Conservation (phyloP, 2,888 invertebrate species). For the Drosophila dives region DNA sequence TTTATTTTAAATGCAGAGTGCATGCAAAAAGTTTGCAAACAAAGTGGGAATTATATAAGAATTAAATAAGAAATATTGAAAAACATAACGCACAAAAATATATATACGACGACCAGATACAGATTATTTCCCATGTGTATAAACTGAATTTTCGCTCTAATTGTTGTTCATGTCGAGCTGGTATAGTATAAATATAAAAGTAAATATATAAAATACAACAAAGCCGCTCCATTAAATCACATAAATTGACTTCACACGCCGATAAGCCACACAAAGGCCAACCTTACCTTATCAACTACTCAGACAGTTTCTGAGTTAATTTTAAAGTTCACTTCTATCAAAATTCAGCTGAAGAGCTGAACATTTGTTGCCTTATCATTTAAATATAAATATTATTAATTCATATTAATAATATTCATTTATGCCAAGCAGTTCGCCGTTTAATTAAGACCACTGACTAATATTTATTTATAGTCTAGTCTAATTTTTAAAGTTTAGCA, state of each 20-base stretch:
- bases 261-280: slow-evolving; percentile 7
- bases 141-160: background rate
- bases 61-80: background rate
- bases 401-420: too few relatives aligned
- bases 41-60: background rate
- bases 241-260: background rate
- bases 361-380: slow-evolving; percentile 10
- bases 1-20: slow-evolving; percentile 20
- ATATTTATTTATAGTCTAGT: background rate
- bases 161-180: background rate
- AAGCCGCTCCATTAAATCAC: background rate
- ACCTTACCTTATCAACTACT: slow-evolving; percentile 33
- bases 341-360: background rate
- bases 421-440: background rate
- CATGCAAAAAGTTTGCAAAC: background rate
- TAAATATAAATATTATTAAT: too few relatives aligned
- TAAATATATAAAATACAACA: background rate
- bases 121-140: background rate
- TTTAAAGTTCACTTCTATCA: slow-evolving; percentile 2
- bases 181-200: background rate
- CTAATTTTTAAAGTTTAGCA: background rate
- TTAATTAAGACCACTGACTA: background rate
- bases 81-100: background rate
- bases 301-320: slow-evolving; percentile 6
- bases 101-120: background rate